Evolutionary conservation across 2,113 vertebrate species (phyloP).

Genomic region (Motacilla alba): DNA sequence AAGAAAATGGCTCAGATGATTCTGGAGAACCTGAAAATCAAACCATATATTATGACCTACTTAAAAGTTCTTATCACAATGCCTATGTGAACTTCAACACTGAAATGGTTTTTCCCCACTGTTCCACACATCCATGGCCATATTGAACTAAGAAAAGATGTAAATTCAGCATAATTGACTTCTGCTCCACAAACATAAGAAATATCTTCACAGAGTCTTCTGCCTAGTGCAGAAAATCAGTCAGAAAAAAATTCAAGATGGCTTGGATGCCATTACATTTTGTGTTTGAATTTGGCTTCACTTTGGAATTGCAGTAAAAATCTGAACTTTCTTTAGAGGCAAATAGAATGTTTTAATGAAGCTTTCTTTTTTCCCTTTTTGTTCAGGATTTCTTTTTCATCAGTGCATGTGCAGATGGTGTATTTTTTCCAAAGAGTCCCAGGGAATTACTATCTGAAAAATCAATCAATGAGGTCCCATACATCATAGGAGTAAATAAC

Average conservation of each 20-base stretch:
- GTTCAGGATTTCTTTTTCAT: accelerated
- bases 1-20: neutral
- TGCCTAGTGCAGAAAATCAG: neutral
- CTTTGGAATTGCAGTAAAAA: neutral
- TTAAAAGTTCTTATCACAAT: neutral
- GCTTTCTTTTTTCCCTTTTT: neutral
- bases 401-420: neutral
- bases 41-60: neutral
- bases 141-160: neutral
- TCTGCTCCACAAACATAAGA: neutral
- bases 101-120: neutral
- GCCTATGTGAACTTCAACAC: neutral
- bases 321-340: neutral
- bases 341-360: neutral
- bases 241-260: neutral
- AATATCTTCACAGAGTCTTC: neutral
- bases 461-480: neutral
- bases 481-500: slow-evolving; percentile 48
- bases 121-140: neutral
- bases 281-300: neutral
- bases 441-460: neutral
- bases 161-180: neutral
- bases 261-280: neutral
- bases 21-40: neutral
- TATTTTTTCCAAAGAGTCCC: slow-evolving; percentile 24